These are phyloP conservation scores for Ceratitis capitata DNA, from an alignment of 1,140 invertebrate genomes.

Conservation along the genomic window DNA sequence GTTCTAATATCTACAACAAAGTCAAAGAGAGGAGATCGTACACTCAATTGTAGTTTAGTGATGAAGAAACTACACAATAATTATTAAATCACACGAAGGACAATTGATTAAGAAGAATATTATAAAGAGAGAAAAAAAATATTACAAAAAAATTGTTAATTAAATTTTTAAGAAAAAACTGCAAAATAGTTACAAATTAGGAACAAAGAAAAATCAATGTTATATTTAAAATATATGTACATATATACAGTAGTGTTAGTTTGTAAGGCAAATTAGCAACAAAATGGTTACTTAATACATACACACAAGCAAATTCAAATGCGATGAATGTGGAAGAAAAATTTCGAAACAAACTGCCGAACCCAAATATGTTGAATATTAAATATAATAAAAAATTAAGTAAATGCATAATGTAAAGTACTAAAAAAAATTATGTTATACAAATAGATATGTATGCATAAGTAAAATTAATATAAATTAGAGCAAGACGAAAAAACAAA, in stretches of 20 bases:
- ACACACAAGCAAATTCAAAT: constrained; percentile 29
- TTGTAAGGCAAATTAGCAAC: constrained; percentile 38
- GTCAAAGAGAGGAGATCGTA: background rate
- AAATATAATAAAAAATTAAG: constrained; percentile 20
- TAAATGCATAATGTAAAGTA: constrained; percentile 38
- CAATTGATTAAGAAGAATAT: too few relatives aligned
- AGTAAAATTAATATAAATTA: constrained; percentile 48
- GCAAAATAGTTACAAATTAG: constrained; percentile 44
- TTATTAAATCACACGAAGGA: constrained; percentile 54
- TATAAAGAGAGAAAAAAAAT: constrained; percentile 8
- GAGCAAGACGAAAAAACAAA: constrained; percentile 45
- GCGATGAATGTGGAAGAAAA: constrained; percentile 51
- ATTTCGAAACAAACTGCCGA: constrained; percentile 61
- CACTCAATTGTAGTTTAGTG: background rate
- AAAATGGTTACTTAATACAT: constrained; percentile 46
- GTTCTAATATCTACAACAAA: too few relatives aligned
- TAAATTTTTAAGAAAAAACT: constrained; percentile 61
- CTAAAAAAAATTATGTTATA: constrained; percentile 47
- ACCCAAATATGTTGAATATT: constrained; percentile 52
- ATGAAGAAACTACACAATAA: constrained; percentile 3
- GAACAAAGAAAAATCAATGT: constrained; percentile 44
- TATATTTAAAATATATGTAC: constrained; percentile 6
- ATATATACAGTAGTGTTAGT: constrained; percentile 40
- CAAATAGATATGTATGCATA: constrained; percentile 43
- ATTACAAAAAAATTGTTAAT: constrained; percentile 58